Percentiles rank a stretch among this genome's conserved stretches.
Conservation (phyloP, 2,888 invertebrate species). For the Neoitamus cyanurus region DNA sequence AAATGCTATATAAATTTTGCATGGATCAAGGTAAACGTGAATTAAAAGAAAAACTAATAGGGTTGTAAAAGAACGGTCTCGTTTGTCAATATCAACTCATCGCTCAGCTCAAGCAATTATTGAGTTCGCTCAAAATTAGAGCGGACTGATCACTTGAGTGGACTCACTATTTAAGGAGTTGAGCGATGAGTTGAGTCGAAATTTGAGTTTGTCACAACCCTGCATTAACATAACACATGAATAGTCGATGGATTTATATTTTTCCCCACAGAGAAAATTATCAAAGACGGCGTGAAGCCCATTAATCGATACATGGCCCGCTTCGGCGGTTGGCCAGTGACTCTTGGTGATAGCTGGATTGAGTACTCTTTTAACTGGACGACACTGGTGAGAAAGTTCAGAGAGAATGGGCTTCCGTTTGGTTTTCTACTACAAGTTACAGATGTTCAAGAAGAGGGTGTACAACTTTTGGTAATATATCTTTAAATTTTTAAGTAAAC, state of each 20-base stretch:
- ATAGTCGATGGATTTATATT: too few species aligned
- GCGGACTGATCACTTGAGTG: too few species aligned
- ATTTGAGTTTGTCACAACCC: too few species aligned
- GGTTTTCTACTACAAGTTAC: slow-evolving; percentile 12
- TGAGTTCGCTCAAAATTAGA: too few species aligned
- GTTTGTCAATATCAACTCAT: too few species aligned
- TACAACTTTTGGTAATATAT: background rate
- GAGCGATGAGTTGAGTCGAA: too few species aligned
- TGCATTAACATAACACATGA: too few species aligned
- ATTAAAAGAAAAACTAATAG: background rate
- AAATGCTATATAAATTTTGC: slow-evolving; percentile 17
- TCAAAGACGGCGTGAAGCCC: background rate
- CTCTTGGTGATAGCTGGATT: background rate
- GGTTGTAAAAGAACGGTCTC: too few species aligned
- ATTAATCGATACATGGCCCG: background rate
- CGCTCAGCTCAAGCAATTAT: too few species aligned
- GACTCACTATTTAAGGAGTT: too few species aligned
- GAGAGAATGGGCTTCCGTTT: slow-evolving; percentile 1
- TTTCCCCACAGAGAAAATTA: background rate
- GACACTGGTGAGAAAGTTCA: background rate
- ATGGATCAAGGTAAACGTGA: slow-evolving; percentile 24
- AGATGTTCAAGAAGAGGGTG: slow-evolving; percentile 6
- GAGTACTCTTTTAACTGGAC: slow-evolving; percentile 1
- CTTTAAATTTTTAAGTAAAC: background rate
- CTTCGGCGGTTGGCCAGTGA: slow-evolving; percentile 26